phyloP scores from a whole-genome alignment of 2,797 vertebrate species.

The Oreonectes daqikongensis region DNA sequence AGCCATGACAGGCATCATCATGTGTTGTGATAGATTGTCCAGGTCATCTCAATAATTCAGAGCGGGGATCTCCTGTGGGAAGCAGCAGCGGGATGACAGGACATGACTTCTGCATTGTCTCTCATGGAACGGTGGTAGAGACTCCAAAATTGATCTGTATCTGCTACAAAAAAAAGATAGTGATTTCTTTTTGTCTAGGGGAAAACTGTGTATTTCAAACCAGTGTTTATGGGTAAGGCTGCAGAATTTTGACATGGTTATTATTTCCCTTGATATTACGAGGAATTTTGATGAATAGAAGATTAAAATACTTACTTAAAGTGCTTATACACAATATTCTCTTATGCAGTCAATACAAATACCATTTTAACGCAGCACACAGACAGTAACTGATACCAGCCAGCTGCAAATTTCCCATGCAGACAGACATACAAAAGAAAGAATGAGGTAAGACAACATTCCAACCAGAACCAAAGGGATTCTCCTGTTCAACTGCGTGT shows the following conservation, averaged over 20 bases:
- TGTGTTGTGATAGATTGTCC: conserved; percentile 51
- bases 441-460: not conserved
- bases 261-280: not conserved
- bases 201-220: not conserved
- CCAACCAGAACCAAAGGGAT: not conserved
- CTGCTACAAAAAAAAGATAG: conserved; percentile 10
- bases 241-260: not conserved
- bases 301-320: too few species aligned
- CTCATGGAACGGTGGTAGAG: not conserved
- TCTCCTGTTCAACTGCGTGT: not conserved
- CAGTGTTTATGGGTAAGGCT: not conserved
- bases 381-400: conserved; percentile 40
- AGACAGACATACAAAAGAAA: conserved; percentile 10
- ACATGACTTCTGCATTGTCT: conserved; percentile 34
- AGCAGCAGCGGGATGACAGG: conserved; percentile 24
- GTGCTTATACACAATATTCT: conserved; percentile 7
- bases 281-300: too few species aligned
- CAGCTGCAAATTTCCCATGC: not conserved
- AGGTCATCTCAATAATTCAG: conserved; percentile 57
- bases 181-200: not conserved
- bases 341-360: conserved; percentile 38
- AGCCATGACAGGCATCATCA: conserved; percentile 44
- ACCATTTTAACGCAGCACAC: conserved; percentile 19
- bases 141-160: not conserved
- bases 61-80: conserved; percentile 40